Percentiles rank a stretch among this genome's conserved stretches.
phyloP scores from a whole-genome alignment of 2,797 vertebrate genomes.

The Sebastes steindachneri region DNA sequence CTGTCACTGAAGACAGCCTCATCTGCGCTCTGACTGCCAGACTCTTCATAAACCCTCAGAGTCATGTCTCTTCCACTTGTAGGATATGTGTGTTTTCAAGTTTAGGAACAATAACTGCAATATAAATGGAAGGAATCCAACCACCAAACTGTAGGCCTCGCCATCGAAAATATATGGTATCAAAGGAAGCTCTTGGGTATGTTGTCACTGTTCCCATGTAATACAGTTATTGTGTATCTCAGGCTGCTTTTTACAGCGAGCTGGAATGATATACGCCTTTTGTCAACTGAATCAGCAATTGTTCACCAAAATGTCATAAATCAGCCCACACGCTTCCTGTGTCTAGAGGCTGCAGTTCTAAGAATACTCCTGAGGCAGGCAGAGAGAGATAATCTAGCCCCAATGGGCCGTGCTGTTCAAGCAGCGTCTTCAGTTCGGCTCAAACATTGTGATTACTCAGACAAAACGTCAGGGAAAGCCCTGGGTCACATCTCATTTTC shows the following conservation, averaged over 20 bases:
- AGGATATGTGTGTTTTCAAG: neutral
- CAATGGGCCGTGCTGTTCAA: neutral
- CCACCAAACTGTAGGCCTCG: neutral
- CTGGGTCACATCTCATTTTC: conserved; percentile 43
- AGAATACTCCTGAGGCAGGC: neutral
- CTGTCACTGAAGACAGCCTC: conserved; percentile 54
- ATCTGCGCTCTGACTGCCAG: conserved; percentile 31
- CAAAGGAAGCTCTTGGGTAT: neutral
- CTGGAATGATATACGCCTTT: neutral
- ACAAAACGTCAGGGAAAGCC: conserved; percentile 31
- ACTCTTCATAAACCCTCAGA: neutral
- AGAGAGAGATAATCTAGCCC: conserved; percentile 13
- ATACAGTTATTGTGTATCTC: neutral
- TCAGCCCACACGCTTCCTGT: conserved; percentile 5
- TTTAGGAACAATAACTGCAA: neutral
- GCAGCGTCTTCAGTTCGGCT: neutral
- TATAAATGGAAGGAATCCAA: neutral
- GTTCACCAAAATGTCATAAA: conserved; percentile 1
- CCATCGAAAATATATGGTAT: neutral
- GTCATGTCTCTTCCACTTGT: neutral
- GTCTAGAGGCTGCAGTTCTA: neutral
- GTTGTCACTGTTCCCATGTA: neutral
- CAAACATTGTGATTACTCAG: conserved; percentile 38
- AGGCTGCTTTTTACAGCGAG: neutral
- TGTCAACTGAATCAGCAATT: neutral